Percentiles rank a stretch among this genome's conserved stretches.
phyloP scores from a whole-genome alignment of 2,797 vertebrate species.

The Poeciliopsis infans region DNA sequence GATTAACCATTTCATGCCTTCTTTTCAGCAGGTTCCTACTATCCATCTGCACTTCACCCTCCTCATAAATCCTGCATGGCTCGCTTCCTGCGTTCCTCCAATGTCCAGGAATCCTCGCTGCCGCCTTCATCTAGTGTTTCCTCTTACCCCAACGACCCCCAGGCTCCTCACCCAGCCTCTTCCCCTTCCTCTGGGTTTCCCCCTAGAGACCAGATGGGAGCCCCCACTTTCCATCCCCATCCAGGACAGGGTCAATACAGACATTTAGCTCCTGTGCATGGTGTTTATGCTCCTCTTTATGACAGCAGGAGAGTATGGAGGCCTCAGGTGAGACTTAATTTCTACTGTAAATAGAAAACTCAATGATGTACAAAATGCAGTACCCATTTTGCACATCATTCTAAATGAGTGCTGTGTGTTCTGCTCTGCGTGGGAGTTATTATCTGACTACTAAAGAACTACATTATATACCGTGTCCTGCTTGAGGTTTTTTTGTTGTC shows the following conservation, averaged over 20 bases:
- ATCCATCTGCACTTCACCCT: constrained; percentile 82
- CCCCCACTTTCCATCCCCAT: constrained; percentile 82
- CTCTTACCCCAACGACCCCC: constrained; percentile 78
- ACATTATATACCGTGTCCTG: neutral
- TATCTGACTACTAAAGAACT: neutral
- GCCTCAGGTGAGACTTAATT: constrained; percentile 77
- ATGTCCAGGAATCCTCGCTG: constrained; percentile 89
- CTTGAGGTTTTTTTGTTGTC: neutral
- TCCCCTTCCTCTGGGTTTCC: constrained; percentile 83
- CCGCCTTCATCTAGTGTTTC: constrained; percentile 86
- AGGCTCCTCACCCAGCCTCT: constrained; percentile 82
- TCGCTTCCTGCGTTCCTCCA: constrained; percentile 90
- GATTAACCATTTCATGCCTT: constrained; percentile 10
- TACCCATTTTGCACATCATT: neutral
- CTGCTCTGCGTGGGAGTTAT: neutral
- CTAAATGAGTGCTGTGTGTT: neutral
- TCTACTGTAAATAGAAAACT: neutral
- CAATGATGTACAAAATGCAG: neutral
- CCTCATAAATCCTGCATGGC: constrained; percentile 87
- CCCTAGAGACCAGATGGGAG: constrained; percentile 79
- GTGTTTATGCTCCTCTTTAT: constrained; percentile 93
- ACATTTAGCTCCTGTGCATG: constrained; percentile 86
- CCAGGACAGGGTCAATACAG: constrained; percentile 83
- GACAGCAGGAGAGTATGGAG: constrained; percentile 96
- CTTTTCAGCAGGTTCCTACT: constrained; percentile 84